Evolutionary conservation across 2,888 invertebrate genomes (phyloP), one percentile per base, ranked within the genome.

Genomic region (Meteorus cinctellus): DNA sequence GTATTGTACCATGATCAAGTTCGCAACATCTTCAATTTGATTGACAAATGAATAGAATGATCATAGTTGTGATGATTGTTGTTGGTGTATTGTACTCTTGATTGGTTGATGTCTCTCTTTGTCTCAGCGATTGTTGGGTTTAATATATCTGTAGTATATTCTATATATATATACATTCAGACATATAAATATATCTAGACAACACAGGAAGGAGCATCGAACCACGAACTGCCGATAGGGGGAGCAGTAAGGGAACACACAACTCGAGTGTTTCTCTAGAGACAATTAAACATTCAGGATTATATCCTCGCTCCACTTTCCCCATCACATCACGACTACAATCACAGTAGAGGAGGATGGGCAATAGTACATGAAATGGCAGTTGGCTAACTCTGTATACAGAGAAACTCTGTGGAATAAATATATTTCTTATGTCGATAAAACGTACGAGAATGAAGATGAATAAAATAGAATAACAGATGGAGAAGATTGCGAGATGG

Each of bases 251-350:
- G 60, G 71, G 45, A 62, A 29, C 71, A 16, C 45, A 45, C 55
- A n/a, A 19, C 60, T 36, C 59, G 71, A 60, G 41, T 62, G 45
- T 36, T 71, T 65, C 71, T 71, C 71, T 16, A 36, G 75, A 65
- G 71, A 59, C 59, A 71, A 75, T 75, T 55, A 71, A 75, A 65
- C 71, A 75, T 75, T 75, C 69, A 69, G 48, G 63, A 65, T 66
- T 71, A 71, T 62, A 62, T 62, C 27, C 45, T 31, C 29, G 45
- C 60, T n/a, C 41, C 41, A 24, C 31, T 60, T 27, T 45, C n/a
- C 41, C 16, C n/a, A 16, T 29, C 45, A 24, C 16, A 24, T 27
- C 27, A 36, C 19, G n/a, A 62, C 60, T 60, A 36, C 59, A 59
- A 41, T 34, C 71, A 41, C 34, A 3, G 31, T 14, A 2, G 10